These are phyloP conservation scores for Acestrorhynchus altus DNA, from an alignment of 2,797 vertebrate species.

Conservation along the genomic window DNA sequence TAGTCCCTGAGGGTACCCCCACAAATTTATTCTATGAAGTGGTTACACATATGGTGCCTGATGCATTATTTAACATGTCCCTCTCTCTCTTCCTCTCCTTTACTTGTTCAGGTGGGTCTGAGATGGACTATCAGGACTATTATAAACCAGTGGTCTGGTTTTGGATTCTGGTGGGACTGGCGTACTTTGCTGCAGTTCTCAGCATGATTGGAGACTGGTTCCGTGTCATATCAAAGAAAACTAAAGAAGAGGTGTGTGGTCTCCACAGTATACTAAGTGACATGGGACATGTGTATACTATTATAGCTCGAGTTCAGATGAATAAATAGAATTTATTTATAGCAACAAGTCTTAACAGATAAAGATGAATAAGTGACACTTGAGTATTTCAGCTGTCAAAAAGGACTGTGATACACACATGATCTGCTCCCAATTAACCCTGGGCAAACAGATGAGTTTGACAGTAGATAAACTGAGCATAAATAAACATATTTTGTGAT, in stretches of 20 bases:
- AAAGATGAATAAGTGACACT: no score
- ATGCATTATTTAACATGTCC: no score
- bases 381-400: not conserved
- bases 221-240: conserved; percentile 97
- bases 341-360: no score
- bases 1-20: no score
- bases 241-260: conserved; percentile 93
- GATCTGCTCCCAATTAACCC: not conserved
- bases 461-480: not conserved
- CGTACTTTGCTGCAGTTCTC: conserved; percentile 97
- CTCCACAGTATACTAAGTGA: not conserved
- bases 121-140: conserved; percentile 90
- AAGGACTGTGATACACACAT: not conserved
- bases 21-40: no score
- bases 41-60: no score
- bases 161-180: conserved; percentile 97
- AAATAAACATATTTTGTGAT: conserved; percentile 5
- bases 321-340: no score
- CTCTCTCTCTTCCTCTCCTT: not conserved
- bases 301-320: no score
- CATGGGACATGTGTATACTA: no score
- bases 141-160: conserved; percentile 98
- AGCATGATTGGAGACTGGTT: conserved; percentile 99
- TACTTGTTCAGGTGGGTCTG: conserved; percentile 81
- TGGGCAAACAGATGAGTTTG: not conserved